Base-by-base conservation (phyloP, 2,113 vertebrate genomes). In the Neodon shergylaensis region DNA sequence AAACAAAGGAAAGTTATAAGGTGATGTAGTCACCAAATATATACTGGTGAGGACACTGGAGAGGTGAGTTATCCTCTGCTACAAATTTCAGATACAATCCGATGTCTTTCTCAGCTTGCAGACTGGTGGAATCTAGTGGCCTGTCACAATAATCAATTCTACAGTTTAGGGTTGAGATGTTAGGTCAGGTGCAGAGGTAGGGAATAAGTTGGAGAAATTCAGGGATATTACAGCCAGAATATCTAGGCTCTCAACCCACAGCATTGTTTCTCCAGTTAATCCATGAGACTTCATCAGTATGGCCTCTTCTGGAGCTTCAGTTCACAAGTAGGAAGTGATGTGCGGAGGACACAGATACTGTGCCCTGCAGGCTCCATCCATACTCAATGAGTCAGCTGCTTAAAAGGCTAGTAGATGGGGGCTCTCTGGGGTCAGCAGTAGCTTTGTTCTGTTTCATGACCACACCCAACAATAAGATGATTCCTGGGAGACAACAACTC, bases 371-470 rank as follows among this genome's bases (percentile, higher is more conserved):
- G 28, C n/a, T 39, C 22, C 47, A 36, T 4, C 0, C 1, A 0
- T 5, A 12, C 8, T 36, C 36, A 4, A 0, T 2, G 26, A 31
- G 14, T 5, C 33, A 42, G 65, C 13, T 33, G 7, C 36, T 7
- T 3, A 0, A 16, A 39, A 1, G 77, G 66, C 12, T 5, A 4
- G 70, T 1, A 26, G 21, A 7, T 1, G 0, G 13, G 13, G 31
- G 5, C 24, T 0, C 10, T 0, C 1, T 16, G 13, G 19, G 16
- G 31, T 52, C 49, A 79, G 0, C 0, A 2, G 10, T 3, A 2
- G 33, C 12, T 42, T 8, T 8, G 24, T n/a, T 36, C 2, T 22
- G 24, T 19, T 36, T 52, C 4, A 7, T 2, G 22, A 22, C 26
- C 36, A 4, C 0, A 11, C 3, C 33, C 24, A 5, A 33, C 11